Evolutionary conservation across 30 jellyfish, hydroid and myxozoan species (phyloP), one percentile per base, ranked within the genome.

Genomic region (Sanderia malayensis): DNA sequence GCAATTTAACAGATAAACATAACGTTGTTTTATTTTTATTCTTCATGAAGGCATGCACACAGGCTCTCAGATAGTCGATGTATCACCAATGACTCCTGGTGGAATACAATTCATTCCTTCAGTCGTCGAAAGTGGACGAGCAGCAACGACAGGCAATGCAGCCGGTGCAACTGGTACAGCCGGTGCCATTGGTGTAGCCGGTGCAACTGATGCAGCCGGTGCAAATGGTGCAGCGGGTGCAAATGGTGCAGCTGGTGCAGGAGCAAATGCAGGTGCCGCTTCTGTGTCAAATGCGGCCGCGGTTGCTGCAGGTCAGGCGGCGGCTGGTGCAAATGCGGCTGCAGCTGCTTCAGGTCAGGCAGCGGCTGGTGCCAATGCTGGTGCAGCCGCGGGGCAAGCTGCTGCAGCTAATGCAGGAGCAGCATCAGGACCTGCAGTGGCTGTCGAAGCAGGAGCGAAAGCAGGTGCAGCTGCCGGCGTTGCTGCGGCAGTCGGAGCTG

Each of bases 21-120:
- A n/a, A n/a, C n/a, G n/a, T n/a, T n/a, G n/a, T n/a, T n/a, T n/a
- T n/a, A n/a, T n/a, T n/a, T n/a, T n/a, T n/a, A n/a, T n/a, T n/a
- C n/a, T n/a, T n/a, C n/a, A n/a, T n/a, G n/a, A n/a, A n/a, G n/a
- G n/a, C n/a, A n/a, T n/a, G n/a, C n/a, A n/a, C n/a, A n/a, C n/a
- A n/a, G 52, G 13, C 13, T 37, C 52, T 6, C 6, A 4, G 52
- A 6, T 13, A 37, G 13, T 37, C 13, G 89, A 78, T 44, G 58
- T 78, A 70, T 32, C 89, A 18, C 89, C 89, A 7, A 78, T 78
- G 89, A 78, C 89, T 1, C 89, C 89, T 26, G 89, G 89, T 27
- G 89, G 89, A 46, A 78, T 78, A 7, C 89, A 78, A 1, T 78
- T 78, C 53, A 37, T 61, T 15, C 21, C 60, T 26, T 34, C 58